Conservation (phyloP, 2,113 vertebrate species). For the Ictidomys tridecemlineatus region DNA sequence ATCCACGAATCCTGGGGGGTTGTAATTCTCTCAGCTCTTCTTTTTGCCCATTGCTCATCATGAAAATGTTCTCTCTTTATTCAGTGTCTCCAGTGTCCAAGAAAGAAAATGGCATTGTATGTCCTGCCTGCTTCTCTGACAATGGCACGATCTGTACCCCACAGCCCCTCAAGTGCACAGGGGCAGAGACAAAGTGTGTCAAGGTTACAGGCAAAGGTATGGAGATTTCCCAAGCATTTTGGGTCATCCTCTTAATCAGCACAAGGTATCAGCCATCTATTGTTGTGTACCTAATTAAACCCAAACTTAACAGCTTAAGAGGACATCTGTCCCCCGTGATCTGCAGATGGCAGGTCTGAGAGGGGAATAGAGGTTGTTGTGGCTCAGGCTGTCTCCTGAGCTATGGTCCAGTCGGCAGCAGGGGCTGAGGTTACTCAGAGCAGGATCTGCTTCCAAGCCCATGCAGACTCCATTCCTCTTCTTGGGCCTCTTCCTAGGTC, state of each 20-base stretch:
- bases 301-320: not conserved
- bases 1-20: not conserved
- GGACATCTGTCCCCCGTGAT: not conserved
- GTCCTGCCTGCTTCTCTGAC: not conserved
- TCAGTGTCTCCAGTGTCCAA: not conserved
- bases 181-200: not conserved
- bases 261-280: accelerated
- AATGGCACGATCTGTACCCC: accelerated
- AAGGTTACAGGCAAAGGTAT: not conserved
- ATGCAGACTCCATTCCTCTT: too few relatives aligned
- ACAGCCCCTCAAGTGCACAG: not conserved
- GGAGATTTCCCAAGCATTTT: not conserved
- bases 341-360: too few relatives aligned
- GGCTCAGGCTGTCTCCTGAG: not conserved
- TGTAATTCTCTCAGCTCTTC: not conserved
- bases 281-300: not conserved
- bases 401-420: accelerated
- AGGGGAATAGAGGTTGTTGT: not conserved
- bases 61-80: not conserved
- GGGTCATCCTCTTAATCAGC: not conserved
- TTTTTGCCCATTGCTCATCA: not conserved
- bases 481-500: too few relatives aligned
- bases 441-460: not conserved
- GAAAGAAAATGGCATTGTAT: not conserved
- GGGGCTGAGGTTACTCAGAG: not conserved